Conservation (phyloP, 2,888 invertebrate species). For the Pachycephus smyrnensis region DNA sequence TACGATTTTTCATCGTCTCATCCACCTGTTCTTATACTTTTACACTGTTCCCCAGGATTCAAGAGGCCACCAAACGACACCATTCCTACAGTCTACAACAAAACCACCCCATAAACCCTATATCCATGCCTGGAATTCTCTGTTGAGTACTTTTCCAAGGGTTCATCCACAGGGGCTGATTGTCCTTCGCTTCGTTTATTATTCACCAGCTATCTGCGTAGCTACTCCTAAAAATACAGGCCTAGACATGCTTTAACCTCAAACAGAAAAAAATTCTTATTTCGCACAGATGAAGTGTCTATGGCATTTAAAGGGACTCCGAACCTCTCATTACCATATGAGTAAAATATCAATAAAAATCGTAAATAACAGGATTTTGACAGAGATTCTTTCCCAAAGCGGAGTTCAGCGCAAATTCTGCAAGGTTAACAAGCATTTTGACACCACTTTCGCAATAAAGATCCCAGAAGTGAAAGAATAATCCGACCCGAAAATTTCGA, state of each 20-base stretch:
- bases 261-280: background rate
- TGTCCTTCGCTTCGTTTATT: constrained; percentile 60
- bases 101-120: background rate
- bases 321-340: too few relatives aligned
- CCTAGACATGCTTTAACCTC: background rate
- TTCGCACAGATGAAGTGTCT: background rate
- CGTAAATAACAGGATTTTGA: too few relatives aligned
- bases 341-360: too few relatives aligned
- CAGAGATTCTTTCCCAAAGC: too few relatives aligned
- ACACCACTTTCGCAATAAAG: too few relatives aligned
- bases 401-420: too few relatives aligned
- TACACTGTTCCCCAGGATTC: background rate
- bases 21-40: background rate
- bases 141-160: background rate
- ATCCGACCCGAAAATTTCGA: too few relatives aligned
- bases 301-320: too few relatives aligned
- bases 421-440: too few relatives aligned
- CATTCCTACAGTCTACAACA: background rate
- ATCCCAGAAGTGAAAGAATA: too few relatives aligned
- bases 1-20: background rate
- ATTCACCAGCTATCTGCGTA: constrained; percentile 46
- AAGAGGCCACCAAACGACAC: background rate
- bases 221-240: background rate
- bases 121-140: background rate
- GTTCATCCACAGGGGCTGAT: constrained; percentile 44